Base-by-base conservation (phyloP, 2,888 invertebrate species). In the Archaeoteleia sp. region DNA sequence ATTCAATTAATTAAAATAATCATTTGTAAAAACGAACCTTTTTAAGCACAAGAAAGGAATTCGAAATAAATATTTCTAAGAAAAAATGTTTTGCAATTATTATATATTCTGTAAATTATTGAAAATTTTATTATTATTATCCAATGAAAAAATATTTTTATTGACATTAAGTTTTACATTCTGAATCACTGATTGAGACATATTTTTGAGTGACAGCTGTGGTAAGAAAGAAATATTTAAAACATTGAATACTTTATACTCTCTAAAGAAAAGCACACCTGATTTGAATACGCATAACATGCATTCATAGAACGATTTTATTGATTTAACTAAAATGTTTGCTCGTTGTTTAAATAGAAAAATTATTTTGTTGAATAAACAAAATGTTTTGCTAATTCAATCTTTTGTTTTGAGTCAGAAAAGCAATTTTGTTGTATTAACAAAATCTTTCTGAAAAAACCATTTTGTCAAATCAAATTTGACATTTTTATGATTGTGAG, bases 341-440 rank as follows among this genome's bases (percentile, higher is more conserved):
- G 15, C 5, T 10, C 5, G 10, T 10, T 10, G 10, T 35, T 27
- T 5, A 9, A 39, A 43, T 29, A 12, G 23, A 13, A 25, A 5
- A 4, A 29, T 14, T 3, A 10, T 10, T 40, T 23, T 25, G n/a
- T n/a, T n/a, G n/a, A n/a, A 25, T 40, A 8, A 13, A 13, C n/a
- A 8, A 42, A n/a, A 27, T 42, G 25, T 42, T 2, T 27, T 1
- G 23, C 25, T 12, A 63, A 57, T 30, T 35, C 42, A 32, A 49
- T 57, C 51, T 20, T 20, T 5, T 20, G 20, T 20, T 5, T 20
- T 20, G 5, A 20, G 20, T 20, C n/a, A n/a, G n/a, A n/a, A n/a
- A n/a, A n/a, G n/a, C n/a, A n/a, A n/a, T n/a, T n/a, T n/a, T n/a
- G n/a, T n/a, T n/a, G n/a, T n/a, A n/a, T n/a, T n/a, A n/a, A n/a